Conservation (phyloP, 2,113 vertebrate genomes). For the Numida meleagris region DNA sequence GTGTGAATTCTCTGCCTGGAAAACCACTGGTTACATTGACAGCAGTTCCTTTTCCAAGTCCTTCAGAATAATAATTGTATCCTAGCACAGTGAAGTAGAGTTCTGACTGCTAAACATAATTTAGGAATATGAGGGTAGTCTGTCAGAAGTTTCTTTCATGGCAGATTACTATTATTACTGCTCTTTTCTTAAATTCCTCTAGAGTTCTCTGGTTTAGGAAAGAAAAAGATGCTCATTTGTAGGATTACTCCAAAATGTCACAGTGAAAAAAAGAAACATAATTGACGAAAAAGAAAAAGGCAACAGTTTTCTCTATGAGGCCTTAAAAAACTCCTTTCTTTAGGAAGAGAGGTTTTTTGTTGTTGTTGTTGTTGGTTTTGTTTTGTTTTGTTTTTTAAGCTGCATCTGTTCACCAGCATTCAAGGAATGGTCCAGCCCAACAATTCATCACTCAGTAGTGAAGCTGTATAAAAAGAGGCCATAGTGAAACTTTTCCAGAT, state of each 20-base stretch:
- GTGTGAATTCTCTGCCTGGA: neutral
- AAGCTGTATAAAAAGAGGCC: neutral
- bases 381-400: neutral
- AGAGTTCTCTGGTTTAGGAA: neutral
- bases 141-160: neutral
- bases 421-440: neutral
- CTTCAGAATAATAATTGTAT: neutral
- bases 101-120: neutral
- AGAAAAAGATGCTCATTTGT: neutral
- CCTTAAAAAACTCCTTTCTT: neutral
- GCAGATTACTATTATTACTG: neutral
- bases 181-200: neutral
- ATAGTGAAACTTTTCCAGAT: neutral
- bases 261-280: neutral
- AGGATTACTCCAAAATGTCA: neutral
- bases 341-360: neutral
- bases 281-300: neutral
- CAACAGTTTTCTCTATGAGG: neutral
- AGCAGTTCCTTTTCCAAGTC: neutral
- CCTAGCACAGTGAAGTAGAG: neutral
- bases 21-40: neutral
- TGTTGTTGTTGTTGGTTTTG: no score
- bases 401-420: neutral
- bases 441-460: neutral
- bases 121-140: neutral